Conservation (phyloP, 2,888 invertebrate species). For the Drosophila greeni region DNA sequence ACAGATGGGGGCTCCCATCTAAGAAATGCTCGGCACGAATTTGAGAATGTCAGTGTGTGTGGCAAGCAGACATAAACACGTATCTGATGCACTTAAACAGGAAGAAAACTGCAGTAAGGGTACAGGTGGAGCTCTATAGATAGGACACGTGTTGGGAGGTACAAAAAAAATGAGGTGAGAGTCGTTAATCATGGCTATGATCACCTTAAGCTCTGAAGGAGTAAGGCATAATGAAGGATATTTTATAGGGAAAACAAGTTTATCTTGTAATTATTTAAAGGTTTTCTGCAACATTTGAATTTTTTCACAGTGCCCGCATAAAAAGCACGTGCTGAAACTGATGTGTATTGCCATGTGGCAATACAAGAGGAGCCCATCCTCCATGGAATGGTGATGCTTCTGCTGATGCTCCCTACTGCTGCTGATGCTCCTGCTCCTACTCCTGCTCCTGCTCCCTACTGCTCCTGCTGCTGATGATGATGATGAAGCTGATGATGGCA, state of each 20-base stretch:
- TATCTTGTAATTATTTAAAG: not conserved
- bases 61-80: conserved; percentile 7
- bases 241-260: not conserved
- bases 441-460: conserved; percentile 16
- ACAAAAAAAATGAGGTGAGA: not conserved
- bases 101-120: conserved; percentile 22
- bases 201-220: not conserved
- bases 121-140: conserved; percentile 1
- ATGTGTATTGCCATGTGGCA: conserved; percentile 50
- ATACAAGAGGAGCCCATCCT: conserved; percentile 20
- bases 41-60: conserved; percentile 27
- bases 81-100: conserved; percentile 30
- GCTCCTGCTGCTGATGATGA: conserved; percentile 14
- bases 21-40: conserved; percentile 37
- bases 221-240: not conserved
- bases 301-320: conserved; percentile 51
- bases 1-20: conserved; percentile 1
- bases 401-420: conserved; percentile 15
- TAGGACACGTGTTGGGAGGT: conserved; percentile 9
- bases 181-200: conserved; percentile 3
- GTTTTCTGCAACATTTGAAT: not conserved
- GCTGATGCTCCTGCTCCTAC: conserved; percentile 13
- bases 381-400: conserved; percentile 36
- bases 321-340: conserved; percentile 64
- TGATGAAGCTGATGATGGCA: conserved; percentile 44